Base-by-base conservation (phyloP, 1,140 invertebrate genomes). In the Arion vulgaris region DNA sequence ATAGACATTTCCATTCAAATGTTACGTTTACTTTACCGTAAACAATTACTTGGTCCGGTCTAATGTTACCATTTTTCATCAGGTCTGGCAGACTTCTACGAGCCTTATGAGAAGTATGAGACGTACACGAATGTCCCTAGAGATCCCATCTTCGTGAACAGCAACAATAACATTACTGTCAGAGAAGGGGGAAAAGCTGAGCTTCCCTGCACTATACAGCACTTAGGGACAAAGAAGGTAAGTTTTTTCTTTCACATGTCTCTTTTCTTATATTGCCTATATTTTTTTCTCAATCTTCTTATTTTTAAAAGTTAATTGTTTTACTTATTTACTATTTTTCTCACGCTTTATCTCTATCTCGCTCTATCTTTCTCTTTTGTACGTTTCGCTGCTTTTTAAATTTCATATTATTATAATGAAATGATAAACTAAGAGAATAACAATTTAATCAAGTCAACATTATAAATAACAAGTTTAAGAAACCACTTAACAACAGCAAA, bases 201-300 rank as follows among this genome's bases (percentile, higher is more conserved):
- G 13, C 53, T 85, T 36, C 83, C 83, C 11, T 85, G 83, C 36
- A 49, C 74, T 45, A 73, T 85, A 26, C 83, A 82, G 34, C 62
- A 85, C 36, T 68, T 85, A 11, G 80, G 83, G 11, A 85, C 83
- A 36, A 85, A 82, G 74, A 72, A 77, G 83, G 83, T 81, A 68
- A 0, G 73, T n/a, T 2, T 71, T 62, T n/a, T 19, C 19, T 13
- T 51, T 69, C 19, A 28, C 5, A 11, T 72, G 4, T 45, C n/a
- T 9, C 9, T 53, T 28, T 26, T 26, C 34, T 34, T 5, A 4
- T 23, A 15, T 15, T 45, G 41, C 41, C 19, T 26, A 4, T 51
- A 5, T 53, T 49, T 34, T 32, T 2, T 77, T 49, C 75, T 32
- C 28, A 4, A 23, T 77, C 34, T 38, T 53, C 51, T 57, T 7